These are phyloP conservation scores for Xanthia icteritia DNA, from an alignment of 2,888 invertebrate genomes.

Conservation along the genomic window DNA sequence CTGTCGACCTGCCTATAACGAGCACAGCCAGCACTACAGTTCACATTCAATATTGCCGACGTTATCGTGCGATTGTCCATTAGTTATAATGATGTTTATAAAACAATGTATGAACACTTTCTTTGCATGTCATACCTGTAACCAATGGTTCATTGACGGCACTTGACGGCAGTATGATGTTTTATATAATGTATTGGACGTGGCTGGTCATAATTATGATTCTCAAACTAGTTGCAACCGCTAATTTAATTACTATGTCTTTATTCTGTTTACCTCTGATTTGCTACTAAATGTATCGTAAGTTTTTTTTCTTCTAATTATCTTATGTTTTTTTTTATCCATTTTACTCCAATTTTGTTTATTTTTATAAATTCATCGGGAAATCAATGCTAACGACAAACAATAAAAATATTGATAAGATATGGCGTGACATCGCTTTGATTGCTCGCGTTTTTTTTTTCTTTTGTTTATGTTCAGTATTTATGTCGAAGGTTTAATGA, in stretches of 20 bases:
- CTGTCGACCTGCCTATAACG: slow-evolving; percentile 60
- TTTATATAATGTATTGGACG: slow-evolving; percentile 50
- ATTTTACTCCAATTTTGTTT: slow-evolving; percentile 30
- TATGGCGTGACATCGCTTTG: slow-evolving; percentile 42
- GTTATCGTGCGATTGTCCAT: slow-evolving; percentile 78
- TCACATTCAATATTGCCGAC: slow-evolving; percentile 75
- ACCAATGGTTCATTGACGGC: slow-evolving; percentile 54
- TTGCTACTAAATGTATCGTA: slow-evolving; percentile 51
- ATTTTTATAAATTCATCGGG: neutral
- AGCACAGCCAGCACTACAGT: slow-evolving; percentile 68
- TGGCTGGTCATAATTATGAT: slow-evolving; percentile 37
- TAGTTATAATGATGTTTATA: slow-evolving; percentile 84
- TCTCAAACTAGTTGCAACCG: slow-evolving; percentile 16
- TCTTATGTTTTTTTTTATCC: slow-evolving; percentile 19
- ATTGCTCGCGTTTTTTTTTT: slow-evolving; percentile 14
- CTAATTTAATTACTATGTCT: neutral
- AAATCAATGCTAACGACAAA: neutral
- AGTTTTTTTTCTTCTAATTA: slow-evolving; percentile 19
- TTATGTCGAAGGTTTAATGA: slow-evolving; percentile 30
- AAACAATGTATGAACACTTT: slow-evolving; percentile 78
- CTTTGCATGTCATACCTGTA: slow-evolving; percentile 72
- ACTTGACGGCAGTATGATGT: slow-evolving; percentile 52
- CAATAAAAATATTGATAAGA: slow-evolving; percentile 5
- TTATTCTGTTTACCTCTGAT: slow-evolving; percentile 54
- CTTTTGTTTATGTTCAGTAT: slow-evolving; percentile 31